Evolutionary conservation across 2,113 vertebrate genomes (phyloP).

Genomic region (Camelus bactrianus): DNA sequence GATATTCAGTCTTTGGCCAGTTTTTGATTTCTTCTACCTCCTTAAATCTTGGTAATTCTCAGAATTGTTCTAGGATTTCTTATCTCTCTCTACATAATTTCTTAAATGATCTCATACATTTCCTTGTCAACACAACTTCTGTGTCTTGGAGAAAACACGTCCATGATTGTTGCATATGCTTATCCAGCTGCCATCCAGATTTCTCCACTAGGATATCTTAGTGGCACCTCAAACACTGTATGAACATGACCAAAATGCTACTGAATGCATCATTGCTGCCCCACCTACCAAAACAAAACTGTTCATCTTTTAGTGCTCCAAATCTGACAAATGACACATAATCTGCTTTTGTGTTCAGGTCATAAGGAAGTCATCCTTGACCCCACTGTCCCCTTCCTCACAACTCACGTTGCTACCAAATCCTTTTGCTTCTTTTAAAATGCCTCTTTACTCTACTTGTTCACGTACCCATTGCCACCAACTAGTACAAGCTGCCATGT

Average conservation of each 20-base stretch:
- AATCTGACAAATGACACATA: neutral
- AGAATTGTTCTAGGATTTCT: neutral
- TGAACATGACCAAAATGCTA: neutral
- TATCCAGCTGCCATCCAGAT: neutral
- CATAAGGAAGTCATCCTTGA: neutral
- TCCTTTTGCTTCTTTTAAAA: neutral
- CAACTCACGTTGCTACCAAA: neutral
- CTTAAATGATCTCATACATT: neutral
- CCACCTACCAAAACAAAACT: neutral
- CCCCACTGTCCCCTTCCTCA: neutral
- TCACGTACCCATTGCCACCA: neutral
- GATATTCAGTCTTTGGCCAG: neutral
- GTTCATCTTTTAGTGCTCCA: neutral
- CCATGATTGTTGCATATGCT: neutral
- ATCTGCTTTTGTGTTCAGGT: neutral
- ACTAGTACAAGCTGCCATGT: neutral
- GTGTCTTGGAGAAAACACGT: neutral
- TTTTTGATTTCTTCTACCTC: neutral
- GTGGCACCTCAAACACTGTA: neutral
- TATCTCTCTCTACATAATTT: neutral
- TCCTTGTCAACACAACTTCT: neutral
- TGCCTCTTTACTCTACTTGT: neutral
- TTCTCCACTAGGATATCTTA: neutral
- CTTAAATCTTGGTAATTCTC: neutral
- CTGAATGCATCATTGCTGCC: neutral